phyloP scores from a whole-genome alignment of 2,113 vertebrate genomes.

The Anolis sagrei region DNA sequence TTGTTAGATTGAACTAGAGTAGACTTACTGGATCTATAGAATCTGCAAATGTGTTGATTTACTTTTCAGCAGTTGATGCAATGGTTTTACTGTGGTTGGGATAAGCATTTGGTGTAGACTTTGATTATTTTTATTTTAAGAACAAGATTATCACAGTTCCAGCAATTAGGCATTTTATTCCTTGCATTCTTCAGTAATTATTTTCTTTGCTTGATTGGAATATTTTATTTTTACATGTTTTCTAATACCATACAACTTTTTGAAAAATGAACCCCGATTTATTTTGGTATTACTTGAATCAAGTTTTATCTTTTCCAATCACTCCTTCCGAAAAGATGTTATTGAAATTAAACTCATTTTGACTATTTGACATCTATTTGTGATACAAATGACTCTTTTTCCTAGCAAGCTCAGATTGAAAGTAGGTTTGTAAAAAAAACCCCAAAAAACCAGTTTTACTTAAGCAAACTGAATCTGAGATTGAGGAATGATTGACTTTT shows the following conservation, averaged over 20 bases:
- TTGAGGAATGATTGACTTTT: slow-evolving; percentile 41
- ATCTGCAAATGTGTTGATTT: too few species aligned
- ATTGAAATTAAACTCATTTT: slow-evolving; percentile 10
- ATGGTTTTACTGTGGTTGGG: too few species aligned
- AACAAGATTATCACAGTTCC: slow-evolving; percentile 22
- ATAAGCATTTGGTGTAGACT: too few species aligned
- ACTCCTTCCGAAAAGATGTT: slow-evolving; percentile 1
- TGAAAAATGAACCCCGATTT: neutral
- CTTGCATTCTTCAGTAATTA: neutral
- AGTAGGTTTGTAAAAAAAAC: neutral
- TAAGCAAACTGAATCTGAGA: slow-evolving; percentile 14
- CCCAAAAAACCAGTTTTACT: slow-evolving; percentile 17
- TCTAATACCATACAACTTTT: neutral
- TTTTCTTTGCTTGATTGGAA: neutral
- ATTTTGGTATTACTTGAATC: neutral
- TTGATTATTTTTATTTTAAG: slow-evolving; percentile 9
- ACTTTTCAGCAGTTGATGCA: too few species aligned
- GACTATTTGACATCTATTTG: neutral
- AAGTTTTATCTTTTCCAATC: neutral
- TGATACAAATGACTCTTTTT: neutral
- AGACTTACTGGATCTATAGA: too few species aligned
- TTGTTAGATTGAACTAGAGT: too few species aligned
- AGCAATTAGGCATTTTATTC: neutral
- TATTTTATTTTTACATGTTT: neutral
- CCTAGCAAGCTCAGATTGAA: neutral